Evolutionary conservation across 2,888 invertebrate genomes (phyloP).

Genomic region (Oscheius sp.): DNA sequence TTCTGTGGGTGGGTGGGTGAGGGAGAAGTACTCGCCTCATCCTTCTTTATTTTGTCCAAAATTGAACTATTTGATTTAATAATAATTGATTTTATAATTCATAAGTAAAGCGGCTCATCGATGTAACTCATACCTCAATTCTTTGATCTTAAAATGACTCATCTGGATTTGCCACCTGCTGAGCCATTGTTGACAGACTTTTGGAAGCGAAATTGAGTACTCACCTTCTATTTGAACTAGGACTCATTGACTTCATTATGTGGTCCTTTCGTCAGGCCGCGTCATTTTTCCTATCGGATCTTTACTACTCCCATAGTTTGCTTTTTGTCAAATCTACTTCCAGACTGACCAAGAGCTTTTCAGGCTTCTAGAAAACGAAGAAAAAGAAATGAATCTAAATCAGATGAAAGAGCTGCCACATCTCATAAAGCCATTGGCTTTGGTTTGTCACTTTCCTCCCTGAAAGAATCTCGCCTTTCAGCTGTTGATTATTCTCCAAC

Average conservation of each 20-base stretch:
- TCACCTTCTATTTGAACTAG: conserved; percentile 14
- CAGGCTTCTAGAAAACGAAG: not conserved
- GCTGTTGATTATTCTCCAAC: conserved; percentile 44
- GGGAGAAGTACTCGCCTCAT: no score
- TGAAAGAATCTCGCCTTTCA: conserved; percentile 14
- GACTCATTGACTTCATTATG: conserved; percentile 11
- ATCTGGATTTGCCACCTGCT: conserved; percentile 18
- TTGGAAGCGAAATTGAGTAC: conserved; percentile 15
- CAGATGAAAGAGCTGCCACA: conserved; percentile 45
- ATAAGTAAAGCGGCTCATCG: no score
- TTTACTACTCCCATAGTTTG: no score
- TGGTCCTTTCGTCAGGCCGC: not conserved
- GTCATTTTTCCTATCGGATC: not conserved
- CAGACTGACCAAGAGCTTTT: no score
- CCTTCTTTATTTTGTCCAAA: no score
- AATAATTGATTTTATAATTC: no score
- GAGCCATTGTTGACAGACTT: conserved; percentile 15
- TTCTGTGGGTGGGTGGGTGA: no score
- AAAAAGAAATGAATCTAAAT: conserved; percentile 35
- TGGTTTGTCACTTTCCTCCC: conserved; percentile 34
- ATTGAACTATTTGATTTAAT: no score
- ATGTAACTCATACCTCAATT: no score
- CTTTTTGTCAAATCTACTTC: no score
- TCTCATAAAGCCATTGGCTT: conserved; percentile 39
- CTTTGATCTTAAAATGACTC: conserved; percentile 10